Evolutionary conservation across 2,113 vertebrate genomes (phyloP), one percentile per base, ranked within the genome.

Genomic region (Aptenodytes forsteri): DNA sequence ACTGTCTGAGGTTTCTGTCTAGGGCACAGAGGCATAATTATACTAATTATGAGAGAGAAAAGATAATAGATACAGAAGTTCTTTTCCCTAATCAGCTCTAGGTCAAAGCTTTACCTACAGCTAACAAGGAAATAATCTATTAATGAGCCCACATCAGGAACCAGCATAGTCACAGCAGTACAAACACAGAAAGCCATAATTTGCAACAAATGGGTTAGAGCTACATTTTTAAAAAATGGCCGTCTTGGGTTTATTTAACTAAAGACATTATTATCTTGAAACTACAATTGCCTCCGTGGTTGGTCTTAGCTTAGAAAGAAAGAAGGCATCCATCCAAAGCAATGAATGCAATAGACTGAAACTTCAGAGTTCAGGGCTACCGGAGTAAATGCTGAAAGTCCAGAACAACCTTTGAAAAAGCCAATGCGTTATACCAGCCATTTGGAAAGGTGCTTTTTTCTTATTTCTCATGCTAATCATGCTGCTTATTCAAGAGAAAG

Each of bases 91-190:
- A 91, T 91, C 89, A 93, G 78, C 93, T 82, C 65, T 65, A 94
- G 97, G 95, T 91, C 95, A 96, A 97, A 95, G 81, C 87, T 87
- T 71, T 94, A 97, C 91, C 87, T 92, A 87, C 73, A 91, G 91
- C 91, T 92, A 97, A 92, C 91, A 91, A 87, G 86, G 71, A 96
- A 95, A 95, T 90, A 93, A 92, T 91, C 96, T 93, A 88, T 91
- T 97, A 96, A 95, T 89, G 77, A 95, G 75, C 76, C 83, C 76
- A 76, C 86, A 87, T 92, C 83, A 95, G 91, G 90, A 93, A 89
- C 77, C 16, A 4, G 86, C 54, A 55, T 1, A 76, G 86, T 66
- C 69, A 86, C 47, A 82, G 92, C 80, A 89, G n/a, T 54, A 77
- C 80, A 92, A 96, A 94, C 77, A 91, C 47, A 70, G 77, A 96